Evolutionary conservation across 2,888 invertebrate genomes (phyloP).

Genomic region (Platyscelio sp.): DNA sequence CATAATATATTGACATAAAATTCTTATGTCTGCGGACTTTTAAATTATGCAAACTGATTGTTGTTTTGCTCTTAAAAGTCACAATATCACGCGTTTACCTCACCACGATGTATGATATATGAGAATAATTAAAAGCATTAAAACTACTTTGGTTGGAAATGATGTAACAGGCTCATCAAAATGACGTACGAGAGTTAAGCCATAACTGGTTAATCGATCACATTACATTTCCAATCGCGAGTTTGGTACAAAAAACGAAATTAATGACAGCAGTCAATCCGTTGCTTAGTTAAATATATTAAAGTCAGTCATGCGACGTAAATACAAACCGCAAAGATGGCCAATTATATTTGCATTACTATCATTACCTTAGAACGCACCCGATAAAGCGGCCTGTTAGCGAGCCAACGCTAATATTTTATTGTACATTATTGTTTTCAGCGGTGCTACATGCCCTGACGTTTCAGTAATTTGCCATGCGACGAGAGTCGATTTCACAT

Average conservation of each 20-base stretch:
- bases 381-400: too few relatives aligned
- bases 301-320: constrained; percentile 29
- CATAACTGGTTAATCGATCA: constrained; percentile 37
- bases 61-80: too few relatives aligned
- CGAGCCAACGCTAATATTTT: too few relatives aligned
- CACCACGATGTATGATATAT: too few relatives aligned
- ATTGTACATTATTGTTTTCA: background rate
- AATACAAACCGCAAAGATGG: background rate
- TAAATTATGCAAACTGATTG: too few relatives aligned
- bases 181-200: constrained; percentile 47
- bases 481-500: too few relatives aligned
- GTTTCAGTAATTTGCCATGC: too few relatives aligned
- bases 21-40: too few relatives aligned
- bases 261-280: constrained; percentile 54
- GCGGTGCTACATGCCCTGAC: too few relatives aligned
- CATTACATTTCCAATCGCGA: constrained; percentile 43
- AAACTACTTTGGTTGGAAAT: constrained; percentile 39
- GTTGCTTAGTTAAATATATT: constrained; percentile 27
- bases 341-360: constrained; percentile 39
- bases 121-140: too few relatives aligned
- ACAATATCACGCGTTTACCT: too few relatives aligned
- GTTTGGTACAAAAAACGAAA: constrained; percentile 41
- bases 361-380: constrained; percentile 15
- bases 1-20: too few relatives aligned
- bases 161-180: constrained; percentile 42